Base-by-base conservation (phyloP, 2,113 vertebrate species). In the Copsychus sechellarum region DNA sequence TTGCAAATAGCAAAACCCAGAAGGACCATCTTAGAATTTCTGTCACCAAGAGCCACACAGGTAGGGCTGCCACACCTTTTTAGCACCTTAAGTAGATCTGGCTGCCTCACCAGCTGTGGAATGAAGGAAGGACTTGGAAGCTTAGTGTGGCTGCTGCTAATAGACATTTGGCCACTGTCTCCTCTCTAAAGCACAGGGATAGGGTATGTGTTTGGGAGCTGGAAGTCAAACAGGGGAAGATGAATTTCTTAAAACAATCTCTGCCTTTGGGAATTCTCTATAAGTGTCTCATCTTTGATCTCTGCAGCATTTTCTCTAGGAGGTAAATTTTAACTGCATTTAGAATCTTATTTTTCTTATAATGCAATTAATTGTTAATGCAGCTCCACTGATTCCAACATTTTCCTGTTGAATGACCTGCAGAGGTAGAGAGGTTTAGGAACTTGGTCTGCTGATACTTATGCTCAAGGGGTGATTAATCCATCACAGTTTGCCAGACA, bases 301-400 rank as follows among this genome's bases (percentile, higher is more conserved):
- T 92, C 45, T 54, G 36, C 40, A 60, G 53, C n/a, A 18, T 26
- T 86, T 93, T 88, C 81, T 90, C 47, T 74, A 90, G 81, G 77
- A 94, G 36, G 58, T 86, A 89, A 89, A 92, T 72, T 77, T 92
- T 80, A 73, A 48, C 47, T 91, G 91, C 23, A 50, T 85, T 81
- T 62, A 48, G 40, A 74, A 24, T 53, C 65, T 64, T 83, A 33
- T 47, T 87, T 85, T 79, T 4, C 23, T 81, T 61, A 58, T 64
- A 88, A 78, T 28, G 34, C 40, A 93, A 88, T 71, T 60, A 16
- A 33, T 64, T 86, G 18, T 58, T 83, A 86, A 81, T 38, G 20
- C 23, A 71, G 19, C 36, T 64, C 31, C 20, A 33, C 71, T 29
- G 56, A 58, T 83, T 81, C 42, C 28, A 67, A 3, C 43, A 29